These are phyloP conservation scores for Neodiprion pinetum DNA, from an alignment of 1,140 invertebrate species.

Conservation along the genomic window DNA sequence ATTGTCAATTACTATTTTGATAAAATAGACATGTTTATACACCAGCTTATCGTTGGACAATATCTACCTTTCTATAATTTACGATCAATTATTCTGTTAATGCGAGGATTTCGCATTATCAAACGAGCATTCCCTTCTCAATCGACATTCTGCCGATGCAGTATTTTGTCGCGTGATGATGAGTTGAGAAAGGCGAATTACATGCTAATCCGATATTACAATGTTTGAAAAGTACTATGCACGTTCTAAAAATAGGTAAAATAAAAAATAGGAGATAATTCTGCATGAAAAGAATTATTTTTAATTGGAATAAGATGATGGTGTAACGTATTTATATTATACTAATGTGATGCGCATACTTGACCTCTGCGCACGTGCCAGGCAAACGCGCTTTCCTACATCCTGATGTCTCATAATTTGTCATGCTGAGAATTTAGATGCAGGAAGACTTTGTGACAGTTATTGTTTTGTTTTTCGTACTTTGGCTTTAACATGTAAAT, in stretches of 20 bases:
- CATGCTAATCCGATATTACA: too few species aligned
- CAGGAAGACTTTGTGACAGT: background rate
- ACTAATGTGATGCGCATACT: slow-evolving; percentile 11
- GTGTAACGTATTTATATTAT: slow-evolving; percentile 3
- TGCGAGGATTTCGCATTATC: background rate
- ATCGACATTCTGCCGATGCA: too few species aligned
- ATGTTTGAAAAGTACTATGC: too few species aligned
- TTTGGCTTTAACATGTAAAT: slow-evolving; percentile 8
- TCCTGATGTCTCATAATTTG: too few species aligned
- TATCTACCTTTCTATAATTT: background rate
- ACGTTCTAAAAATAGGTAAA: background rate
- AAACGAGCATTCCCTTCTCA: too few species aligned
- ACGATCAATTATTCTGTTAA: background rate
- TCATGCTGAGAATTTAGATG: background rate
- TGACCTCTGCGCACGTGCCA: slow-evolving; percentile 6
- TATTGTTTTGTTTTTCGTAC: background rate
- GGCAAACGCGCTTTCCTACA: background rate
- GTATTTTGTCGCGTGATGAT: too few species aligned
- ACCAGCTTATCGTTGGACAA: too few species aligned
- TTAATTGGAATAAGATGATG: slow-evolving; percentile 11
- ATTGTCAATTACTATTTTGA: too few species aligned
- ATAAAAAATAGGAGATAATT: slow-evolving; percentile 10
- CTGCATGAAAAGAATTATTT: background rate
- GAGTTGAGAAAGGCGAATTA: too few species aligned
- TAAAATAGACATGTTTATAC: too few species aligned